phyloP scores from a whole-genome alignment of 2,797 vertebrate genomes.

The Anguilla obscura region DNA sequence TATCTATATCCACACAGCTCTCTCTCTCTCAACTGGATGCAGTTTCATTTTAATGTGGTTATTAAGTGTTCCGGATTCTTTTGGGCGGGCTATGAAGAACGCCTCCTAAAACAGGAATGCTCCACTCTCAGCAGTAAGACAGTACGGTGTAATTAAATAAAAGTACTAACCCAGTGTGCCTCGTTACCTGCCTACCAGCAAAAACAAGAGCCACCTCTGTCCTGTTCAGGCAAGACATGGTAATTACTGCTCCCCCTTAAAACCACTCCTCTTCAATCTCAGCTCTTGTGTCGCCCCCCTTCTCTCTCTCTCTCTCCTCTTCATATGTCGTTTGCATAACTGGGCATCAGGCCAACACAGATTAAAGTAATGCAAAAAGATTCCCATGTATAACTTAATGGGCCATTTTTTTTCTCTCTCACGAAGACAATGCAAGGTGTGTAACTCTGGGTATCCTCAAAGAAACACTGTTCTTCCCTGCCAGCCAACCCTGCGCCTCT shows the following conservation, averaged over 20 bases:
- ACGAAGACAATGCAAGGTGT: constrained; percentile 60
- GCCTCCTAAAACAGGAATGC: constrained; percentile 50
- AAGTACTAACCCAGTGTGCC: constrained; percentile 61
- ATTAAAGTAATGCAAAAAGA: constrained; percentile 21
- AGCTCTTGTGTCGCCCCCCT: background rate
- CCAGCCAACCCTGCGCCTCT: constrained; percentile 22
- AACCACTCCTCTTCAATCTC: constrained; percentile 55
- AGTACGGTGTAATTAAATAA: constrained; percentile 66
- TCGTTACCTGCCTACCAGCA: constrained; percentile 46
- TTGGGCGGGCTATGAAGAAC: constrained; percentile 53
- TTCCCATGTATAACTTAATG: constrained; percentile 49
- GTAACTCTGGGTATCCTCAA: constrained; percentile 40
- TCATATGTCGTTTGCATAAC: constrained; percentile 19
- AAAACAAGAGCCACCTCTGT: constrained; percentile 63
- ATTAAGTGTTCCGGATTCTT: constrained; percentile 63
- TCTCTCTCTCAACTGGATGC: constrained; percentile 37
- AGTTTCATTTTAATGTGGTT: constrained; percentile 48
- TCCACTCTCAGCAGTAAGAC: constrained; percentile 15
- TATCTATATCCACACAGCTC: constrained; percentile 41
- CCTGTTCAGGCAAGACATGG: constrained; percentile 66
- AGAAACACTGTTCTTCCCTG: constrained; percentile 48
- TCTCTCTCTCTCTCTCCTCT: constrained; percentile 29
- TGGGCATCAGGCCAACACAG: constrained; percentile 12
- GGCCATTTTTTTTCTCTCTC: constrained; percentile 41
- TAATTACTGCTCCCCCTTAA: constrained; percentile 65